Percentiles rank a stretch among this genome's conserved stretches.
Conservation (phyloP, 2,888 invertebrate species). For the Gisinianus flammeolus region DNA sequence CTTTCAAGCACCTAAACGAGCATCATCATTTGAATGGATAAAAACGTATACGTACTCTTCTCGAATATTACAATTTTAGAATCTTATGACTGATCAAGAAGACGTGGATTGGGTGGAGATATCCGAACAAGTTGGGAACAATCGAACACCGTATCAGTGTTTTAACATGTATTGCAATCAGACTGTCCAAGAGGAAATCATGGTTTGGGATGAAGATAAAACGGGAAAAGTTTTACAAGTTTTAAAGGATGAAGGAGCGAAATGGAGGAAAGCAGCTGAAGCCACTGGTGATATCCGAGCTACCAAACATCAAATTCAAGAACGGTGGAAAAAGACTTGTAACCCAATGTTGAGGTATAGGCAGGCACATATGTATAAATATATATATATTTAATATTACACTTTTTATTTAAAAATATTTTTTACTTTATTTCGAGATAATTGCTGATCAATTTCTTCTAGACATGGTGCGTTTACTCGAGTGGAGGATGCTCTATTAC, state of each 20-base stretch:
- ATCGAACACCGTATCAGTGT: slow-evolving; percentile 48
- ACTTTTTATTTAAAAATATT: too few species aligned
- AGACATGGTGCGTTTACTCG: slow-evolving; percentile 51
- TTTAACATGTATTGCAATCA: slow-evolving; percentile 47
- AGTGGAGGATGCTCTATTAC: slow-evolving; percentile 54
- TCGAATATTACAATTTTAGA: too few species aligned
- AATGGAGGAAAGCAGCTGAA: slow-evolving; percentile 51
- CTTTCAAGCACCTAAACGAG: too few species aligned
- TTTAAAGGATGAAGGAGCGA: slow-evolving; percentile 39
- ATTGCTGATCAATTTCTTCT: too few species aligned
- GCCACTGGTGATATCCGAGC: slow-evolving; percentile 40
- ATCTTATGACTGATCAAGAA: too few species aligned
- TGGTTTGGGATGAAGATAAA: slow-evolving; percentile 49
- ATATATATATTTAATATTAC: too few species aligned
- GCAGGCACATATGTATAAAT: too few species aligned
- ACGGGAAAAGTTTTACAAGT: slow-evolving; percentile 27
- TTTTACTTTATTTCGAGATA: too few species aligned
- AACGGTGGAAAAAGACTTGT: slow-evolving; percentile 53
- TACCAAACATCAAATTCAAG: slow-evolving; percentile 50
- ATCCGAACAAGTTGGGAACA: slow-evolving; percentile 34
- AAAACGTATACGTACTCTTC: too few species aligned
- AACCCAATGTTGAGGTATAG: slow-evolving; percentile 45
- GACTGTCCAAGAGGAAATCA: slow-evolving; percentile 36
- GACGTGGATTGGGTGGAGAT: slow-evolving; percentile 47
- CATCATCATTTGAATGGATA: too few species aligned